These are phyloP conservation scores for Craterocephalus amniculus DNA, from an alignment of 2,797 vertebrate genomes.

Conservation along the genomic window DNA sequence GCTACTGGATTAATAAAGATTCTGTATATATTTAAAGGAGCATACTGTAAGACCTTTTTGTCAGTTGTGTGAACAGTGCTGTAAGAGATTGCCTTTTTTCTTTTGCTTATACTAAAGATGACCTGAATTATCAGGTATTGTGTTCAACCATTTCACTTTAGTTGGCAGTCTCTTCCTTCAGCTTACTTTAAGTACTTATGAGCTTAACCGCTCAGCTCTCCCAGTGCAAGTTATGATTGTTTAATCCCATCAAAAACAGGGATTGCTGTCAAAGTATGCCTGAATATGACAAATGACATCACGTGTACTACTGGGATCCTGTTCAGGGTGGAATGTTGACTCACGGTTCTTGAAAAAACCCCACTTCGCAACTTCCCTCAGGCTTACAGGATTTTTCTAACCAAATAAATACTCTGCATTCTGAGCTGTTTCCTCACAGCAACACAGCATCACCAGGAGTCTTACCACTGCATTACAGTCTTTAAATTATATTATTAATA, in stretches of 20 bases:
- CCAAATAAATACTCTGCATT: constrained; percentile 51
- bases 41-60: neutral
- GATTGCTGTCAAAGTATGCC: constrained; percentile 65
- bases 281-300: constrained; percentile 59
- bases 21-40: neutral
- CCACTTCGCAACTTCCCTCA: constrained; percentile 37
- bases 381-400: constrained; percentile 50
- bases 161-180: constrained; percentile 45
- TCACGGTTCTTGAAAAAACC: constrained; percentile 59
- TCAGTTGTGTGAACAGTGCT: neutral
- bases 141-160: constrained; percentile 26
- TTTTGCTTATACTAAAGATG: neutral
- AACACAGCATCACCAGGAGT: constrained; percentile 33
- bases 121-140: constrained; percentile 15
- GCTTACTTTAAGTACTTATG: constrained; percentile 55
- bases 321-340: constrained; percentile 60
- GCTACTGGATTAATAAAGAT: neutral
- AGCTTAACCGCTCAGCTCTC: constrained; percentile 64
- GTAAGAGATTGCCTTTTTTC: neutral
- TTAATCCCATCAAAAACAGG: constrained; percentile 72
- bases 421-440: constrained; percentile 38
- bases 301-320: constrained; percentile 42
- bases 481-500: constrained; percentile 15
- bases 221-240: constrained; percentile 55
- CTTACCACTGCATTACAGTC: constrained; percentile 15